Conservation (phyloP, 2,113 vertebrate genomes). For the Tachysurus vachellii region DNA sequence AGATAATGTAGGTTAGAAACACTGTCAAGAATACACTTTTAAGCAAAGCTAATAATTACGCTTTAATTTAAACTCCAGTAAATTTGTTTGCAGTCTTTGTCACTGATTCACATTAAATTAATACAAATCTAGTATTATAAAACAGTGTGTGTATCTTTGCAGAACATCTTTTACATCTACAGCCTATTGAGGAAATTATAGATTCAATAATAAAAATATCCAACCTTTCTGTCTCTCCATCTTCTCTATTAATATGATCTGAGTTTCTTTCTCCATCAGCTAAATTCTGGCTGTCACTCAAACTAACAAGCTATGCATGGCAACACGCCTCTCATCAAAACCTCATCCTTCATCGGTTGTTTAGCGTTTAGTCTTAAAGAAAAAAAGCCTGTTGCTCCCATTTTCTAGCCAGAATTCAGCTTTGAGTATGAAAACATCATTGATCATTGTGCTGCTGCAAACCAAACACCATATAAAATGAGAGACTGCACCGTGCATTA, state of each 20-base stretch:
- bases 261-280: slow-evolving; percentile 10
- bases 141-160: background rate
- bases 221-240: background rate
- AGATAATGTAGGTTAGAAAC: background rate
- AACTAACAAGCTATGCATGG: slow-evolving; percentile 26
- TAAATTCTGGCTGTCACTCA: slow-evolving; percentile 16
- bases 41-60: background rate
- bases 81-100: background rate
- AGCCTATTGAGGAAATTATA: background rate
- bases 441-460: slow-evolving; percentile 28
- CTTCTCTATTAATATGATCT: background rate
- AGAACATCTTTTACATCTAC: background rate
- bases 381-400: background rate
- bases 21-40: background rate
- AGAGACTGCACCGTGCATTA: slow-evolving; percentile 17
- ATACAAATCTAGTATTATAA: background rate
- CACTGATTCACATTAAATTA: background rate
- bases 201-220: background rate
- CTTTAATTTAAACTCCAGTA: background rate
- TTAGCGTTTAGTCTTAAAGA: slow-evolving; percentile 3
- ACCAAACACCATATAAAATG: background rate
- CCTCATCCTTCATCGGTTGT: slow-evolving; percentile 7
- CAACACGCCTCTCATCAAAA: slow-evolving; percentile 4
- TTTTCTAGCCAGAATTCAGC: slow-evolving; percentile 24
- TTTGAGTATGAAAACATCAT: slow-evolving; percentile 15